A percentile compares a stretch with the other conserved stretches of the same genome.
Evolutionary conservation across 1,140 invertebrate genomes (phyloP).

Genomic region (Sitobion miscanthi): DNA sequence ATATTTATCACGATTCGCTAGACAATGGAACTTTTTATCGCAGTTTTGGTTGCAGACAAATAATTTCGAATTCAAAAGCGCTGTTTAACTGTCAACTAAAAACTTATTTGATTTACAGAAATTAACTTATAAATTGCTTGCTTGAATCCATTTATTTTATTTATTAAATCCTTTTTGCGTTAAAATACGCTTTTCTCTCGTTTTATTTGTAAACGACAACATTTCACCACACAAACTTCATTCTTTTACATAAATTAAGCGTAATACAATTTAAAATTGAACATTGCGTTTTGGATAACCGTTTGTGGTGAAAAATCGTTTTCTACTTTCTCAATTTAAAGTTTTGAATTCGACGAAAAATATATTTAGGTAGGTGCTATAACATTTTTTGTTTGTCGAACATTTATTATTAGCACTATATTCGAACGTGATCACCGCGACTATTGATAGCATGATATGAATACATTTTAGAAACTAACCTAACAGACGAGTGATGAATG

Average conservation of each 20-base stretch:
- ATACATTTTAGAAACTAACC: neutral
- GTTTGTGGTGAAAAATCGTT: neutral
- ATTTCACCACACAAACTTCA: neutral
- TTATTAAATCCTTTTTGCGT: neutral
- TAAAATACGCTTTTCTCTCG: neutral
- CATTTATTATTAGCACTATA: neutral
- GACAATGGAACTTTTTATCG: constrained; percentile 9
- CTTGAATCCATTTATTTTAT: neutral
- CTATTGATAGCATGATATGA: neutral
- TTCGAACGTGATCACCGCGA: accelerated
- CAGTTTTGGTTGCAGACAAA: neutral
- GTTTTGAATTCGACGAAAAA: neutral
- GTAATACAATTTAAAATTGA: neutral
- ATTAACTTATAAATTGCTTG: constrained; percentile 20
- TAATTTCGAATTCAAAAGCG: neutral
- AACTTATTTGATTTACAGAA: constrained; percentile 6
- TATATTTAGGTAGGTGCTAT: neutral
- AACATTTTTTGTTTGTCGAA: no score
- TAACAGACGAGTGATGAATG: no score
- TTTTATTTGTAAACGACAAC: neutral
- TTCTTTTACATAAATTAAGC: constrained; percentile 4
- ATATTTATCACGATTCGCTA: neutral
- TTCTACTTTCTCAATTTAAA: constrained; percentile 4
- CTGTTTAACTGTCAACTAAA: neutral
- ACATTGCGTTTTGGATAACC: neutral